Evolutionary conservation across 2,797 vertebrate species (phyloP).

Genomic region (Macrochelys suwanniensis): DNA sequence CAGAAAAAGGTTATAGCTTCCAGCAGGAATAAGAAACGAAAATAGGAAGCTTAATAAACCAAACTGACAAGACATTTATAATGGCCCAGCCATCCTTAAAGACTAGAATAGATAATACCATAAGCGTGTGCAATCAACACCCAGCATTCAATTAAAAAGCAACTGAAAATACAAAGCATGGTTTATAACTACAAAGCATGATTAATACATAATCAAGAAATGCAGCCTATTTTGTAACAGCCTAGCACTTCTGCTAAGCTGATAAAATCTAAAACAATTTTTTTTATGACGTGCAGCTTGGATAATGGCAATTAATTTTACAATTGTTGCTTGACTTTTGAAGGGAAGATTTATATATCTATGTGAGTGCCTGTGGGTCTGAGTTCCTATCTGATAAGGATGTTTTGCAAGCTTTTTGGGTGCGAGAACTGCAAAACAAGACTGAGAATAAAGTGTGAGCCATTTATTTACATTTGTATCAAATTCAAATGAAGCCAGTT

Average conservation of each 20-base stretch:
- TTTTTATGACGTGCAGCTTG: neutral
- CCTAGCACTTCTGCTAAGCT: constrained; percentile 1
- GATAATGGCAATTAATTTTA: constrained; percentile 17
- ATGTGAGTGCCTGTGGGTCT: neutral
- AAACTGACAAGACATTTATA: constrained; percentile 37
- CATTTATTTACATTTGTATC: neutral
- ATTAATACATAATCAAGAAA: neutral
- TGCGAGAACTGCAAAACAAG: constrained; percentile 2
- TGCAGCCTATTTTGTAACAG: neutral
- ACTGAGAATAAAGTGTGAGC: neutral
- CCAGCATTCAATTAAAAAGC: neutral
- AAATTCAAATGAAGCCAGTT: neutral
- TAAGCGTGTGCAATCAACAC: constrained; percentile 7
- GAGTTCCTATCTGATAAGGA: neutral
- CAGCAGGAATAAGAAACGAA: constrained; percentile 54
- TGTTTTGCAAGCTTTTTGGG: neutral
- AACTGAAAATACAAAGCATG: constrained; percentile 2
- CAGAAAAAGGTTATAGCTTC: constrained; percentile 39
- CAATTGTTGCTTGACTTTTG: neutral
- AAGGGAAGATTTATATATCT: neutral
- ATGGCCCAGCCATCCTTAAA: constrained; percentile 2
- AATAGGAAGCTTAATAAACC: constrained; percentile 72
- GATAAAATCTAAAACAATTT: neutral
- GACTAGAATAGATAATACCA: constrained; percentile 24
- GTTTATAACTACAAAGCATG: neutral